Percentiles rank a stretch among this genome's conserved stretches.
Conservation (phyloP, 1,140 invertebrate genomes). For the Drosophila sucinea region DNA sequence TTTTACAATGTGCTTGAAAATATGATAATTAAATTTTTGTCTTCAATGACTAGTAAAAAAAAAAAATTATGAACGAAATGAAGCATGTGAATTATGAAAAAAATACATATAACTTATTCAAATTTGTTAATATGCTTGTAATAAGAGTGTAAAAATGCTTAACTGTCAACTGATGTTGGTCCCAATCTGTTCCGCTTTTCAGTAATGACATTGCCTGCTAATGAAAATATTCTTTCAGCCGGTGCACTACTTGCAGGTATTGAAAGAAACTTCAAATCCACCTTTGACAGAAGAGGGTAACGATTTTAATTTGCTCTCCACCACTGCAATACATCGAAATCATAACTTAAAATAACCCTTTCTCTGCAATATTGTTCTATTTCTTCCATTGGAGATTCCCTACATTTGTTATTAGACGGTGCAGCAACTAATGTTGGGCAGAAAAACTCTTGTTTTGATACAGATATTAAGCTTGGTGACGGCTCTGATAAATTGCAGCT, state of each 20-base stretch:
- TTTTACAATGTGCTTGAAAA: too few species aligned
- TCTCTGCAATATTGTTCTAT: too few species aligned
- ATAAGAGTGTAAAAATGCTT: too few species aligned
- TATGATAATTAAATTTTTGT: not conserved
- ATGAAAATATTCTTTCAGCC: too few species aligned
- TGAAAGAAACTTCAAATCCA: too few species aligned
- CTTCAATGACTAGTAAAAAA: conserved; percentile 22
- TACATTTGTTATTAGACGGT: conserved; percentile 22
- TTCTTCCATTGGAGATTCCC: too few species aligned
- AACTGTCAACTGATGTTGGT: too few species aligned
- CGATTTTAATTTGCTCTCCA: conserved; percentile 33
- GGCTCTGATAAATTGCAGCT: conserved; percentile 11
- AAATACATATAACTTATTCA: conserved; percentile 38
- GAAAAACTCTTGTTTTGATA: conserved; percentile 28
- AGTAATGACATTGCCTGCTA: too few species aligned
- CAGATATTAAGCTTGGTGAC: too few species aligned
- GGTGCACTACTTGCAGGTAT: too few species aligned
- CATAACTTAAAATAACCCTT: conserved; percentile 24
- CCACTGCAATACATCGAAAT: conserved; percentile 41
- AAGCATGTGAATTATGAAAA: conserved; percentile 27
- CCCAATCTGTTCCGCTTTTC: too few species aligned
- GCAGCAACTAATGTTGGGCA: conserved; percentile 33
- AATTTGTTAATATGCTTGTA: too few species aligned
- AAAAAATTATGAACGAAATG: conserved; percentile 23
- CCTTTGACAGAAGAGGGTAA: not conserved